These are phyloP conservation scores for Poecile atricapillus DNA, from an alignment of 2,113 vertebrate species.

Conservation along the genomic window DNA sequence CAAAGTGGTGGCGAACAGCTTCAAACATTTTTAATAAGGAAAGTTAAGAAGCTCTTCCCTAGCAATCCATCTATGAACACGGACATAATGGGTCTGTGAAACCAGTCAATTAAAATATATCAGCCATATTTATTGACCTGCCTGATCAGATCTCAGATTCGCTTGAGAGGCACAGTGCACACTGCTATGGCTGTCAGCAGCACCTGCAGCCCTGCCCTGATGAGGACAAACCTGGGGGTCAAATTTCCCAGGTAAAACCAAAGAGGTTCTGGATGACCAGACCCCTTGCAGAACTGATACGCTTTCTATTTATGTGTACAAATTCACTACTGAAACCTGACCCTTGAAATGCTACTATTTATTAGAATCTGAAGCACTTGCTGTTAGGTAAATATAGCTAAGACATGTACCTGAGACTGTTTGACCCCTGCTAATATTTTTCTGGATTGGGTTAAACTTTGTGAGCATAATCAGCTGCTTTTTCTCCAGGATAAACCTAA, in stretches of 20 bases:
- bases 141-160: neutral
- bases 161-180: accelerated
- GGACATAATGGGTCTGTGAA: neutral
- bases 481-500: neutral
- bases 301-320: neutral
- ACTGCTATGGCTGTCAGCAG: neutral
- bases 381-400: neutral
- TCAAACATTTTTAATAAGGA: neutral
- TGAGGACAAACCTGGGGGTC: accelerated
- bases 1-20: neutral
- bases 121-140: neutral
- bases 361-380: neutral
- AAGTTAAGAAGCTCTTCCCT: neutral
- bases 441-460: neutral
- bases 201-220: neutral
- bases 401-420: neutral
- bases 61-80: neutral
- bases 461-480: neutral
- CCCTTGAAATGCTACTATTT: neutral
- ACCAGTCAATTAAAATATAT: neutral
- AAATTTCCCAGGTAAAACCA: neutral
- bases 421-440: neutral
- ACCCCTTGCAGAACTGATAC: neutral
- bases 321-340: neutral
- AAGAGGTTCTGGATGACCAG: neutral